These are phyloP conservation scores for Platysternon megacephalum DNA, from an alignment of 2,113 vertebrate genomes.

Conservation along the genomic window DNA sequence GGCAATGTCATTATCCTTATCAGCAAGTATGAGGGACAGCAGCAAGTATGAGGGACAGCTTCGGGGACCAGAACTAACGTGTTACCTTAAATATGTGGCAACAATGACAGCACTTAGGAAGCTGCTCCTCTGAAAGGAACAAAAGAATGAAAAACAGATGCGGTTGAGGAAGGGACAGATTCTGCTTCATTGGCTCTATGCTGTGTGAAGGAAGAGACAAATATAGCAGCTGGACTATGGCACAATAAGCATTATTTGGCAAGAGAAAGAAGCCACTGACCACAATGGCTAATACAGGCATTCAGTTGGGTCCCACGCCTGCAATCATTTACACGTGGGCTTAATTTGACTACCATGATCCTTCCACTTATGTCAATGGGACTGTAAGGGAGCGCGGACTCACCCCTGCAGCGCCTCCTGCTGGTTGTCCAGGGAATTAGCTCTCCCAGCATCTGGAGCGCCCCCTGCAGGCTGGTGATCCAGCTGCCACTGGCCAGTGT, in stretches of 20 bases:
- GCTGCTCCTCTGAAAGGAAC: fast-evolving
- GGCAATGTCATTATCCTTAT: neutral
- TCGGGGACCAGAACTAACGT: neutral
- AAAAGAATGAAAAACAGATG: neutral
- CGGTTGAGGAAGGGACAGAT: neutral
- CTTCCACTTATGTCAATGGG: neutral
- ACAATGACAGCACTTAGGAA: neutral
- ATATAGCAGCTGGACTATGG: neutral
- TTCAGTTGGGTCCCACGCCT: neutral
- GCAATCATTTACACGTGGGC: neutral
- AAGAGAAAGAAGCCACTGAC: neutral
- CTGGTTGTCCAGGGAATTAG: no score
- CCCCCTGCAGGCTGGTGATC: no score
- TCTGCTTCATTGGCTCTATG: neutral
- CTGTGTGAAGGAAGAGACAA: neutral
- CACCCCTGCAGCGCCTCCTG: no score
- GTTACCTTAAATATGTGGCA: neutral
- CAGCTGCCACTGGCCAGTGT: no score
- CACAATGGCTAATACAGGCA: neutral
- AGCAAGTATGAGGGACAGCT: neutral
- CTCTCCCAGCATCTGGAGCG: no score
- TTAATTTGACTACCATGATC: neutral
- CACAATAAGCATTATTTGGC: neutral
- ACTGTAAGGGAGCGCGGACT: no score
- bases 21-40: neutral